phyloP scores from a whole-genome alignment of 2,797 vertebrate genomes.

The Falco columbarius region DNA sequence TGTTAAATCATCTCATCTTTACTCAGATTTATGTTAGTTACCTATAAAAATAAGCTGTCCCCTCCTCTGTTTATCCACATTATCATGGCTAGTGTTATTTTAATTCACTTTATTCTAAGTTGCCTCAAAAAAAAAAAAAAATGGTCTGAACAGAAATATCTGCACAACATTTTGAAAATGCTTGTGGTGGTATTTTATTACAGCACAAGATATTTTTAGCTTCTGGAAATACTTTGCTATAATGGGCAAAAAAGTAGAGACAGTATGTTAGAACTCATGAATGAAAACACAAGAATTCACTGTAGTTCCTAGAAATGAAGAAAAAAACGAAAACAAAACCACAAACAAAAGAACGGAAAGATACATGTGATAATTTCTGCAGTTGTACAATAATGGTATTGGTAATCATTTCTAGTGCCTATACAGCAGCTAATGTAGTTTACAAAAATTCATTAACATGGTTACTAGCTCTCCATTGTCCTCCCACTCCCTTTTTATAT shows the following conservation, averaged over 20 bases:
- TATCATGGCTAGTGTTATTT: not conserved
- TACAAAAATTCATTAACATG: not conserved
- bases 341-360: not conserved
- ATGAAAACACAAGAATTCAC: not conserved
- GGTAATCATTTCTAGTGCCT: not conserved
- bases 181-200: not conserved
- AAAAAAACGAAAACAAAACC: not conserved
- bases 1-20: not conserved
- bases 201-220: not conserved
- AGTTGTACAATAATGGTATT: not conserved
- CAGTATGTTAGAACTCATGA: not conserved
- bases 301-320: not conserved
- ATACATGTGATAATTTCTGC: not conserved
- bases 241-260: not conserved
- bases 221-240: not conserved
- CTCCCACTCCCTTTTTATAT: not conserved
- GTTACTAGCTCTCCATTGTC: not conserved
- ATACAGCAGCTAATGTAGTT: not conserved
- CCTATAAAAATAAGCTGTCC: not conserved
- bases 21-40: not conserved
- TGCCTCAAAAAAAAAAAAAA: not conserved
- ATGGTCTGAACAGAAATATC: not conserved
- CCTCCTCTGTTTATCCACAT: not conserved
- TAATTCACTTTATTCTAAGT: not conserved
- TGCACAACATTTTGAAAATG: not conserved